These are phyloP conservation scores for Campoletis sonorensis DNA, from an alignment of 1,140 invertebrate genomes.

Conservation along the genomic window DNA sequence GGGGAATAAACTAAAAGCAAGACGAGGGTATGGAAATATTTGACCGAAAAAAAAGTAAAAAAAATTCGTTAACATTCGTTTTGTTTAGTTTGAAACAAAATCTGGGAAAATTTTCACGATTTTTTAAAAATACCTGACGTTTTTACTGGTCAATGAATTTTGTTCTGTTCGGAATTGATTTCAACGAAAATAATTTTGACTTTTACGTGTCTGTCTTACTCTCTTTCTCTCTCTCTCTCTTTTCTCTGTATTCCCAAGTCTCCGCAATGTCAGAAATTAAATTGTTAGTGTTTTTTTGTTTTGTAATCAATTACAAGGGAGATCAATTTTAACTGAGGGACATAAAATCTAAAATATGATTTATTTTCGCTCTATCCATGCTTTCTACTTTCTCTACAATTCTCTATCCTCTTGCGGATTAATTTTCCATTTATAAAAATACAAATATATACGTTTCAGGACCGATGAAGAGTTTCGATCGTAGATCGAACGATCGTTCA, in stretches of 20 bases:
- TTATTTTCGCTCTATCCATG: constrained; percentile 38
- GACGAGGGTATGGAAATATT: too few species aligned
- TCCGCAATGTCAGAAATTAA: background rate
- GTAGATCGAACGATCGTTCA: constrained; percentile 40
- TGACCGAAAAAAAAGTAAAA: too few species aligned
- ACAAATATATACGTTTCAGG: constrained; percentile 40
- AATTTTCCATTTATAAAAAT: constrained; percentile 43
- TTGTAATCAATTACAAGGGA: background rate
- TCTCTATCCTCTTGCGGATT: constrained; percentile 47
- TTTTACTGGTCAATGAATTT: too few species aligned
- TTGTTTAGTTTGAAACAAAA: too few species aligned
- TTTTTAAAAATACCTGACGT: too few species aligned
- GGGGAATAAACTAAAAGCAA: background rate
- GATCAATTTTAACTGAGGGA: background rate
- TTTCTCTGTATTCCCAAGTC: background rate
- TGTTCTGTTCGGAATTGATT: too few species aligned
- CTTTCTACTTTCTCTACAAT: constrained; percentile 28
- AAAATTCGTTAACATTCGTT: too few species aligned
- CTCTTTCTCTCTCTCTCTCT: background rate
- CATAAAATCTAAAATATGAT: constrained; percentile 13
- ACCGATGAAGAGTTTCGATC: constrained; percentile 38
- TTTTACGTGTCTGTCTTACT: background rate
- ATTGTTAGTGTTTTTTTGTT: too few species aligned
- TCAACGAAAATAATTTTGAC: background rate
- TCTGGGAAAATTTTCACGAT: too few species aligned